Evolutionary conservation across 1,140 invertebrate genomes (phyloP), one percentile per base, ranked within the genome.

Genomic region (Tenebrio molitor): DNA sequence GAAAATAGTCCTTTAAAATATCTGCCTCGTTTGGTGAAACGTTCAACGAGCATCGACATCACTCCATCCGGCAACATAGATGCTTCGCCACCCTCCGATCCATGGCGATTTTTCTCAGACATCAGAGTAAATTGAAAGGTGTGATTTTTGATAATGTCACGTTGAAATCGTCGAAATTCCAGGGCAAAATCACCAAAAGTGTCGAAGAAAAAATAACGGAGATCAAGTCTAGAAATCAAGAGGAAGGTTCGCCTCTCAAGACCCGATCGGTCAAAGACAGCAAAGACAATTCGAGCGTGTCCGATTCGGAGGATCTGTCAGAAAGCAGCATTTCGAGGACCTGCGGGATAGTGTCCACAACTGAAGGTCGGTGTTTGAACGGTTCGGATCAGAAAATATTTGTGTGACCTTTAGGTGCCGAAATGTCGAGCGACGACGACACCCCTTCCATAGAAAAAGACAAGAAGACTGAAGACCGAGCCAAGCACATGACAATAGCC

Each of bases 141-240:
- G 7, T 16, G 17, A 7, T 19, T 23, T 50, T 21, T 50, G 4
- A 5, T 33, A 33, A 33, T 33, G 0, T n/a, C n/a, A 33, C 4
- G 29, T 4, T 33, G 10, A 7, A 58, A 25, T 6, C n/a, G 16
- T 3, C 7, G 1, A 12, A 33, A 50, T 69, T 83, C n/a, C 71
- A 82, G 80, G 84, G 87, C 5, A 88, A 89, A 80, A 87, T 89
- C 50, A 88, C 88, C n/a, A 89, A 89, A 77, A 89, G 86, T n/a
- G 88, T 89, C 14, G 88, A 89, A 77, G 88, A 88, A 17, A 89
- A 88, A 78, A 73, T 89, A 2, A 86, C 84, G 0, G 88, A 89
- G 74, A 88, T 88, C n/a, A 89, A 89, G 74, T 69, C 78, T 6
- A 76, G 79, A 63, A 82, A 76, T 42, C 71, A 74, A n/a, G 81